Base-by-base conservation (phyloP, 2,113 vertebrate species). In the Leptodactylus fuscus region DNA sequence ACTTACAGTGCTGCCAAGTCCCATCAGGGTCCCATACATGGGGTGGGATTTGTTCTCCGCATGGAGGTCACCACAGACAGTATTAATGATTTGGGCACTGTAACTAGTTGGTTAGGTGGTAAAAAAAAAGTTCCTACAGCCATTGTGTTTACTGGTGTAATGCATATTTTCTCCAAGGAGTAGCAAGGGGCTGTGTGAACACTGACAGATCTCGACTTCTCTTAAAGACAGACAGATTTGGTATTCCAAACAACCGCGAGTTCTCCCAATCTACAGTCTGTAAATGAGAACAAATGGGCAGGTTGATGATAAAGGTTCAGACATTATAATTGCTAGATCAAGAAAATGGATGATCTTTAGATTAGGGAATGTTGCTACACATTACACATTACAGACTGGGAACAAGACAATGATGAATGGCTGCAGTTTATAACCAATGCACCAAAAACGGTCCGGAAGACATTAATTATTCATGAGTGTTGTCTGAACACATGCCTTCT, bases 401-500 rank as follows among this genome's bases (percentile, higher is more conserved):
- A 79, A 85, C 60, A 85, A 79, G 83, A 79, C 83, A 79, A 22
- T 85, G 83, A 85, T 85, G 75, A 85, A 85, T 79, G 83, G 65
- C 12, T 51, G 29, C 48, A 16, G 22, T 78, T 85, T 46, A 65
- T 48, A 76, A 53, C 75, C 46, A 38, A 85, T 85, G 74, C 81
- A 41, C 20, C 73, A 24, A 85, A 79, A 79, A 70, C 55, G 48
- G 18, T 62, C 58, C 49, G 13, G 62, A 32, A 85, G 70, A 24
- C 83, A 27, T 88, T 71, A 90, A 88, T 90, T 90, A 91, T 90
- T 91, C 87, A 85, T 88, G 55, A 85, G 1, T 79, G 34, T 88
- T 81, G 79, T 62, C 70, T 75, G 88, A 90, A 87, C 80, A 89
- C 65, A 69, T 69, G 81, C 89, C 48, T 49, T 87, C 65, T 86